Conservation (phyloP, 2,113 vertebrate genomes). For the Odobenus rosmarus region DNA sequence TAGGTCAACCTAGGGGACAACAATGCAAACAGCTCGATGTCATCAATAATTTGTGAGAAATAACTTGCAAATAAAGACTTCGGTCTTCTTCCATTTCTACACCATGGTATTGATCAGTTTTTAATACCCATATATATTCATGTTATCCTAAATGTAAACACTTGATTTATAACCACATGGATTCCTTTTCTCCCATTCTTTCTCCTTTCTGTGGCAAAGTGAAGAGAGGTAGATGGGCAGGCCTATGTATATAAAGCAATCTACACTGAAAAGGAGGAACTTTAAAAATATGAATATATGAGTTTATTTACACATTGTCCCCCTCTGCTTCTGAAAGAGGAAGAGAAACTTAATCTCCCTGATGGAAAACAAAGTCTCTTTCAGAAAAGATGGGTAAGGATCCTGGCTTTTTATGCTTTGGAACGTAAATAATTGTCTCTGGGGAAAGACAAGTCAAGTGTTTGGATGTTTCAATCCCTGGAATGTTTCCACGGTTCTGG, state of each 20-base stretch:
- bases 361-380: background rate
- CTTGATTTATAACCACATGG: background rate
- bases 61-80: background rate
- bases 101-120: background rate
- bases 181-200: background rate
- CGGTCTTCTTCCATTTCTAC: background rate
- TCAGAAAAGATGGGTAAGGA: background rate
- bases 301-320: background rate
- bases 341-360: background rate
- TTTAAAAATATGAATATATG: background rate
- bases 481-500: background rate
- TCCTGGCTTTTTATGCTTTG: background rate
- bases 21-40: background rate
- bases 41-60: background rate
- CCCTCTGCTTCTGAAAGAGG: background rate
- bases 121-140: background rate
- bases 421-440: background rate
- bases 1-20: background rate
- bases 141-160: background rate
- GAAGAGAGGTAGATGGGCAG: background rate
- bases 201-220: background rate
- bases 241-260: background rate
- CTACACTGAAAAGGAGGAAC: background rate
- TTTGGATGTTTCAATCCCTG: background rate
- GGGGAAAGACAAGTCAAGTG: background rate